These are phyloP conservation scores for Myotis yumanensis DNA, from an alignment of 2,113 vertebrate species.

Conservation along the genomic window DNA sequence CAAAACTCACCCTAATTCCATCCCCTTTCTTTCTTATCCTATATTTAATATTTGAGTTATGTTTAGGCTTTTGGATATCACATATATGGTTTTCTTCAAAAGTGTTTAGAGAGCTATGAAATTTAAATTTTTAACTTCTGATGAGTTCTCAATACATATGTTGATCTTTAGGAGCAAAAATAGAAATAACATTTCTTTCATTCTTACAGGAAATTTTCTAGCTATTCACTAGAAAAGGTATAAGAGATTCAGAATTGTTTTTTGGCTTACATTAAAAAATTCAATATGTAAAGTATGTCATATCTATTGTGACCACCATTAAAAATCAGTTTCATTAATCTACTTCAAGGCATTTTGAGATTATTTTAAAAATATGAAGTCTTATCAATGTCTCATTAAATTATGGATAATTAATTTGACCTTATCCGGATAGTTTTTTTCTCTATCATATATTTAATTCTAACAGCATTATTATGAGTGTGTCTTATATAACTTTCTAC, in stretches of 20 bases:
- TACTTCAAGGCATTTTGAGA: background rate
- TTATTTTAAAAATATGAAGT: background rate
- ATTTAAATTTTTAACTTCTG: conserved; percentile 13
- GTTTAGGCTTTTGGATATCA: background rate
- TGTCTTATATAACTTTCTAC: background rate
- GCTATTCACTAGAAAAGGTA: background rate
- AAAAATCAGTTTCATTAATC: conserved; percentile 34
- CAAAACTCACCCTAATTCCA: background rate
- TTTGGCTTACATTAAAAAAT: background rate
- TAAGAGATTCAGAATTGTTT: background rate
- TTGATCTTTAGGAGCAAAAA: background rate
- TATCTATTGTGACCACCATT: background rate
- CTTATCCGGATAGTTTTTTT: background rate
- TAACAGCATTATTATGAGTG: background rate
- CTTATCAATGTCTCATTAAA: background rate
- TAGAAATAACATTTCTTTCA: background rate
- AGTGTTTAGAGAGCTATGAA: background rate
- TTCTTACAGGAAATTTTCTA: background rate
- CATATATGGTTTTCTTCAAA: background rate
- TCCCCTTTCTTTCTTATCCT: background rate
- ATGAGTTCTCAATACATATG: background rate
- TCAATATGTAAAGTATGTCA: background rate
- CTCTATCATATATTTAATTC: background rate
- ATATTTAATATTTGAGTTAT: background rate
- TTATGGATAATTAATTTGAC: background rate